These are phyloP conservation scores for Lypha dubia DNA, from an alignment of 2,888 invertebrate species.

Conservation along the genomic window DNA sequence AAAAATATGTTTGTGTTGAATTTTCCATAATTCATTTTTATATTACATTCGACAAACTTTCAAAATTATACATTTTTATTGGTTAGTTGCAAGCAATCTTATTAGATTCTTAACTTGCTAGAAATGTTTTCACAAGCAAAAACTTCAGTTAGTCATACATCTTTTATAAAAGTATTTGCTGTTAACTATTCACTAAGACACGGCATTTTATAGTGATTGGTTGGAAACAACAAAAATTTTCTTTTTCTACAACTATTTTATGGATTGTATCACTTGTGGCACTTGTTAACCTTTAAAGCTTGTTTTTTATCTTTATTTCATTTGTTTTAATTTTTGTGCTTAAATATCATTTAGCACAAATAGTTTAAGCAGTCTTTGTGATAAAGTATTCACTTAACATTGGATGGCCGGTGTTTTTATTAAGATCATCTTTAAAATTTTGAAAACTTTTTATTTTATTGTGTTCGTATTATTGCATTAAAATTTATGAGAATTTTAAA, in stretches of 20 bases:
- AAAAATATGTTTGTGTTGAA: neutral
- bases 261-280: conserved; percentile 42
- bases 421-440: conserved; percentile 56
- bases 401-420: conserved; percentile 9
- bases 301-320: conserved; percentile 21
- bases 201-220: neutral
- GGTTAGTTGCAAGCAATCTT: neutral
- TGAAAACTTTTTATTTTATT: neutral
- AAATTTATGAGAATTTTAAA: conserved; percentile 66
- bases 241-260: conserved; percentile 44
- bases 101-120: neutral
- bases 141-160: no score
- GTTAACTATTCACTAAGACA: conserved; percentile 7
- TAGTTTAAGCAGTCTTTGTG: conserved; percentile 39
- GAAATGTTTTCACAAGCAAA: neutral
- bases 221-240: conserved; percentile 42
- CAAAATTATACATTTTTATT: neutral
- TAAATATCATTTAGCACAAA: conserved; percentile 58
- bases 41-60: neutral
- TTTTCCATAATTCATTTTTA: neutral
- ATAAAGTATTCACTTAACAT: conserved; percentile 14
- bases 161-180: conserved; percentile 12
- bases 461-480: conserved; percentile 26
- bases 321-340: neutral
- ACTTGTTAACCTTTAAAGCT: conserved; percentile 67